Evolutionary conservation across 2,888 invertebrate species (phyloP), one percentile per base, ranked within the genome.

Genomic region (Caenorhabditis sp.): DNA sequence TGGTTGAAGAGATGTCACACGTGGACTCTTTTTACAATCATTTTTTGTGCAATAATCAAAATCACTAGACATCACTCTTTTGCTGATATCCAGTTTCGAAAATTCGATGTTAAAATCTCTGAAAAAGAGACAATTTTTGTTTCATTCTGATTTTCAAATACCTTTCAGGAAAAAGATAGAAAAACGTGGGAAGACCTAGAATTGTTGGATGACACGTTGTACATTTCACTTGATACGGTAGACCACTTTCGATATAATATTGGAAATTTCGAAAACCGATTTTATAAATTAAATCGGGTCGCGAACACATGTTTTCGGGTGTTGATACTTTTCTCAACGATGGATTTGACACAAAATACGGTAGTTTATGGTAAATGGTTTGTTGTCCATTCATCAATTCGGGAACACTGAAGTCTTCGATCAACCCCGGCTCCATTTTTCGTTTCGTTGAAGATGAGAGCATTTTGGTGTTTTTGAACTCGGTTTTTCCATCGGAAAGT

Each of bases 311-410:
- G 14, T 68, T 55, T 14, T 58, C 21, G 2, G 72, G 67, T 19
- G 67, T 62, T 8, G 68, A 68, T 1, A 62, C 36, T 1, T 31
- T 65, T 55, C 66, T 27, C 0, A 73, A 54, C 0, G 68, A 31
- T 6, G 65, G 73, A 43, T 73, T 73, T 6, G 73, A 51, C 3
- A 73, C 58, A 21, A 73, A 43, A n/a, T 62, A 73, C 53, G 73
- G 73, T 24, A 73, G 27, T 23, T 73, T 73, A 26, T 66, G 73
- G 14, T 24, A 26, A 6, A 73, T 73, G 1, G 68, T 26, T 17
- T 55, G 55, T 14, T 17, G 14, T 14, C 26, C 24, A 55, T 55
- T 55, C 26, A 55, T 26, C 8, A 17, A 55, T 26, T 24, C 26
- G 1, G 17, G 24, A 4, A 24, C 24, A 24, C 23, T 23, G 27